Percentiles rank a stretch among this genome's conserved stretches.
Evolutionary conservation across 2,888 invertebrate genomes (phyloP).

Genomic region (Drosophila anomalata): DNA sequence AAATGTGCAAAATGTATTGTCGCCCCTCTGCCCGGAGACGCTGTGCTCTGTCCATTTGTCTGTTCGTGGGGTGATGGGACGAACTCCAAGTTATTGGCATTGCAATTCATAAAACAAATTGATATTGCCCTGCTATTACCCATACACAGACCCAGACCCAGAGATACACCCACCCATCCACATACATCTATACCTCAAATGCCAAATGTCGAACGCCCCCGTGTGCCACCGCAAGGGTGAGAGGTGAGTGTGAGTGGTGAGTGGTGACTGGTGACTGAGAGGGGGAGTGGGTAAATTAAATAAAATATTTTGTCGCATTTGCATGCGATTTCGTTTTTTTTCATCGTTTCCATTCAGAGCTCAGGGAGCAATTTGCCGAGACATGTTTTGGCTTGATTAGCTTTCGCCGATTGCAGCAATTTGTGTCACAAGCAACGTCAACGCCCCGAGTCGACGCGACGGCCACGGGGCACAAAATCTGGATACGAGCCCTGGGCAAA

Average conservation of each 20-base stretch:
- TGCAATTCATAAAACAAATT: constrained; percentile 80
- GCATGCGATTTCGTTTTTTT: constrained; percentile 65
- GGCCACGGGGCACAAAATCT: constrained; percentile 20
- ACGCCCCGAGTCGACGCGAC: constrained; percentile 27
- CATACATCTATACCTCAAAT: constrained; percentile 65
- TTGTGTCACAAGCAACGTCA: constrained; percentile 50
- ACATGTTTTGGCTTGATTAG: constrained; percentile 78
- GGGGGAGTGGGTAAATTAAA: constrained; percentile 62
- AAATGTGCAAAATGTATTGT: constrained; percentile 80
- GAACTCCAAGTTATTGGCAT: constrained; percentile 73
- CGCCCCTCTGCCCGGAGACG: constrained; percentile 31
- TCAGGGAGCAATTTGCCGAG: constrained; percentile 63
- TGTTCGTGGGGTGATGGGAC: constrained; percentile 14
- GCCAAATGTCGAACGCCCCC: constrained; percentile 54
- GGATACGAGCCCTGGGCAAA: constrained; percentile 41
- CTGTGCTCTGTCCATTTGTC: constrained; percentile 13
- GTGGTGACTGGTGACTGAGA: too few species aligned
- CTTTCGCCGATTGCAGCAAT: constrained; percentile 56
- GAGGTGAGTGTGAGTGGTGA: not conserved
- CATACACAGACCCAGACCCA: constrained; percentile 28
- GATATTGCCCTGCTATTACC: constrained; percentile 77
- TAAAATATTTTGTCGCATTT: constrained; percentile 79
- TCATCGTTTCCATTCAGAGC: constrained; percentile 36
- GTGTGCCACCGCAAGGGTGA: constrained; percentile 48
- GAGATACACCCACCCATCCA: constrained; percentile 40